Base-by-base conservation (phyloP, 2,888 invertebrate genomes). In the Alloscopus bannaensis region DNA sequence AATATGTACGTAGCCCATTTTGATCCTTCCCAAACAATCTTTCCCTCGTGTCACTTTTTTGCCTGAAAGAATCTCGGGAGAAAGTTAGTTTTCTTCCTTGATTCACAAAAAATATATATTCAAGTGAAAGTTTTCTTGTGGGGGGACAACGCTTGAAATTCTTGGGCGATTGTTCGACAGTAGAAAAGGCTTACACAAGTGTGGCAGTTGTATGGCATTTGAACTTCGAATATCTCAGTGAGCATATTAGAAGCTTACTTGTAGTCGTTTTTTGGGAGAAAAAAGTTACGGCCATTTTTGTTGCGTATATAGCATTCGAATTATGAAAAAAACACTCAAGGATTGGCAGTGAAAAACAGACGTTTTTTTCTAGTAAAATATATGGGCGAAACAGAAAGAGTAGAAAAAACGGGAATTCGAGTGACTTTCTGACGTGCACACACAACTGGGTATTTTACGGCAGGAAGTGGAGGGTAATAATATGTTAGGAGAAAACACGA, bases 31-130 rank as follows among this genome's bases (percentile, higher is more conserved):
- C 45, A 45, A 45, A 45, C 47, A 47, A 59, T 59, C 59, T 59
- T 47, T 71, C 62, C 62, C 62, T 29, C 20, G 60, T 62, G 71
- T 70, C 70, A 59, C 70, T 59, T 70, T 59, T 68, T 59, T 24
- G 2, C 18, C 40, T 20, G 47, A 68, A 50, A 71, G 60, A 71
- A 71, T 55, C 55, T 60, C 22, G 36, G 29, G n/a, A 59, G 24
- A 55, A 26, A 60, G 24, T 60, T 31, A n/a, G n/a, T 59, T 40
- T 22, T 22, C 52, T 52, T 52, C 3, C 22, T 52, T 52, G 8
- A 22, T 52, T 57, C 22, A 3, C n/a, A n/a, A n/a, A n/a, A n/a
- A n/a, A n/a, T n/a, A n/a, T n/a, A n/a, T n/a, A n/a, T n/a, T n/a
- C n/a, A n/a, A n/a, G n/a, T n/a, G n/a, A n/a, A 69, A 69, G 28